These are phyloP conservation scores for Caenorhabditis sp. DNA, from an alignment of 2,888 invertebrate genomes.

Conservation along the genomic window DNA sequence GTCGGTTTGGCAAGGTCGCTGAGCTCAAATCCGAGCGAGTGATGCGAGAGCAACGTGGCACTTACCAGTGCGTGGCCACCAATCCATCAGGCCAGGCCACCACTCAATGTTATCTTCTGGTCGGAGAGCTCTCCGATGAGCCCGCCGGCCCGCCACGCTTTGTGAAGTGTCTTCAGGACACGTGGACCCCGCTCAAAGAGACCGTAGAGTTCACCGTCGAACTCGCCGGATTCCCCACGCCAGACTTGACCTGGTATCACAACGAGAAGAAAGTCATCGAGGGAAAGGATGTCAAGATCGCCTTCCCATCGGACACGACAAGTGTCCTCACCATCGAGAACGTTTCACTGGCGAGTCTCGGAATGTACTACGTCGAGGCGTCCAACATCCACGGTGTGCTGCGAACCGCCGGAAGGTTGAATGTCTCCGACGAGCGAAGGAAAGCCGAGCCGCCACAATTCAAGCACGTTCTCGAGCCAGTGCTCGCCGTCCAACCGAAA, in stretches of 20 bases:
- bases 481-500: slow-evolving; percentile 61
- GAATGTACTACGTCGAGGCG: slow-evolving; percentile 74
- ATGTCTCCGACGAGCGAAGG: slow-evolving; percentile 64
- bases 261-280: slow-evolving; percentile 70
- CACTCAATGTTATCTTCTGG: slow-evolving; percentile 71
- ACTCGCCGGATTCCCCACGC: slow-evolving; percentile 72
- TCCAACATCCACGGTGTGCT: slow-evolving; percentile 76
- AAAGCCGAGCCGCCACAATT: slow-evolving; percentile 69
- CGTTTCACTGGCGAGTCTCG: slow-evolving; percentile 67
- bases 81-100: slow-evolving; percentile 70
- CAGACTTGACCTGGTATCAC: slow-evolving; percentile 75
- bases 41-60: slow-evolving; percentile 67
- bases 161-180: slow-evolving; percentile 73
- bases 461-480: slow-evolving; percentile 58
- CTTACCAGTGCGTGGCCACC: slow-evolving; percentile 71
- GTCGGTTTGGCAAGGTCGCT: slow-evolving; percentile 66
- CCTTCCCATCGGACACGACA: slow-evolving; percentile 62
- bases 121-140: slow-evolving; percentile 68
- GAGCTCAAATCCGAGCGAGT: slow-evolving; percentile 68
- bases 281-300: slow-evolving; percentile 65
- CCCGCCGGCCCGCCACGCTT: slow-evolving; percentile 74
- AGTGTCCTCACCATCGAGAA: slow-evolving; percentile 67
- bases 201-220: slow-evolving; percentile 70
- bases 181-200: slow-evolving; percentile 72
- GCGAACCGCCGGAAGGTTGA: slow-evolving; percentile 69